Evolutionary conservation across 2,888 invertebrate species (phyloP).

Genomic region (Clivina fossor): DNA sequence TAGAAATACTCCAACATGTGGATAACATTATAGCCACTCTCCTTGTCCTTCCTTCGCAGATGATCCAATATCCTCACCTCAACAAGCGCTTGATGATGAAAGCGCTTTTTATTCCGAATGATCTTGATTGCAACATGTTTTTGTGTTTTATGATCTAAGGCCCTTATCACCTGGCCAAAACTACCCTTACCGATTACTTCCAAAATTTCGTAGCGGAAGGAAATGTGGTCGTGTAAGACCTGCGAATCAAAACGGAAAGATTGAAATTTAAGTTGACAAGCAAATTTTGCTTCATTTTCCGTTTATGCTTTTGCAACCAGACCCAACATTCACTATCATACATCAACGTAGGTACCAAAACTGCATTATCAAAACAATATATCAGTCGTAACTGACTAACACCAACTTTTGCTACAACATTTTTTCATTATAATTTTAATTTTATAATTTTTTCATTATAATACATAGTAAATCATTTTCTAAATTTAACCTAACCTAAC

Average conservation of each 20-base stretch:
- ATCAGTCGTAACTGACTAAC: no score
- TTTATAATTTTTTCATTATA: no score
- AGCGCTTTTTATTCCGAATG: conserved; percentile 89
- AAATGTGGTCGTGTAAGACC: conserved; percentile 95
- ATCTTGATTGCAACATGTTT: conserved; percentile 94
- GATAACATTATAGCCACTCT: conserved; percentile 88
- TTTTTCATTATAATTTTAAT: no score
- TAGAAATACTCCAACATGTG: conserved; percentile 97
- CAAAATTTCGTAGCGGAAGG: conserved; percentile 91
- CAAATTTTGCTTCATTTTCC: no score
- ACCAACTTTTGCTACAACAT: no score
- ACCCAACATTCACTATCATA: no score
- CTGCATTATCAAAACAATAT: no score
- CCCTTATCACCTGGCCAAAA: conserved; percentile 94
- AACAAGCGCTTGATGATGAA: conserved; percentile 94
- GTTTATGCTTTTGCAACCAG: no score
- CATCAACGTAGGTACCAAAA: no score
- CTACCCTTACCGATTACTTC: conserved; percentile 97
- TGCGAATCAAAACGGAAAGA: conserved; percentile 55
- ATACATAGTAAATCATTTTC: no score
- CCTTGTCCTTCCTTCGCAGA: conserved; percentile 84
- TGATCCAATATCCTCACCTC: conserved; percentile 94
- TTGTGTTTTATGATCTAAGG: conserved; percentile 90
- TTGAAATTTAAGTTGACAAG: no score
- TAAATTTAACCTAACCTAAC: no score